phyloP scores from a whole-genome alignment of 53 echinoderm and acorn worm genomes.

The Astropecten irregularis region DNA sequence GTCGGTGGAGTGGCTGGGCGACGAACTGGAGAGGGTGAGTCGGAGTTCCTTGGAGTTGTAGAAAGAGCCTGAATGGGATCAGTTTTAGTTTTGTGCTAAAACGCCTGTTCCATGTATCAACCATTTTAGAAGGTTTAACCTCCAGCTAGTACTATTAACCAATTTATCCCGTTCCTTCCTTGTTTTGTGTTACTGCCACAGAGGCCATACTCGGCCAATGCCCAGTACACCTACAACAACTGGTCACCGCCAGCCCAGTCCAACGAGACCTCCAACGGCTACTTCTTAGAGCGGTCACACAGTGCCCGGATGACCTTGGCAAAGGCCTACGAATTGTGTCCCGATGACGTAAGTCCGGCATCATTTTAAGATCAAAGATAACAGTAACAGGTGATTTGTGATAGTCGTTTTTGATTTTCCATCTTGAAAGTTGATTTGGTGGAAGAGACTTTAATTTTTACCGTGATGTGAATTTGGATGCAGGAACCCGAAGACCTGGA shows the following conservation, averaged over 20 bases:
- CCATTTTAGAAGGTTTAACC: no score
- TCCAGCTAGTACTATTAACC: no score
- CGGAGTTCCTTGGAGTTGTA: no score
- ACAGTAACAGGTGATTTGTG: not conserved
- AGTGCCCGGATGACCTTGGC: conserved; percentile 95
- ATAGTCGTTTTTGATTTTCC: not conserved
- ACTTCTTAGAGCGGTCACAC: conserved; percentile 96
- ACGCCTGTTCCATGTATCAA: no score
- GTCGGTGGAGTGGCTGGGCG: conserved; percentile 98
- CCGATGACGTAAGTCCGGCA: conserved; percentile 89
- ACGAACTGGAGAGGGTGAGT: conserved; percentile 94
- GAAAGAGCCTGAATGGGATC: no score
- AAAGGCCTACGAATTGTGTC: conserved; percentile 96
- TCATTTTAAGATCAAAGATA: conserved; percentile 5
- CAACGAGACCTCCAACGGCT: conserved; percentile 97
- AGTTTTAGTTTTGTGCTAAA: no score
- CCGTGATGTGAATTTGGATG: no score
- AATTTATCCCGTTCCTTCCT: no score
- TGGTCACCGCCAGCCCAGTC: conserved; percentile 99
- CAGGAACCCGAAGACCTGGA: conserved; percentile 97
- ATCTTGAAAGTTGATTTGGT: no score
- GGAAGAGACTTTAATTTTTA: no score
- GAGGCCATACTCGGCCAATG: conserved; percentile 95
- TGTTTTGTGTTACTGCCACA: conserved; percentile 20
- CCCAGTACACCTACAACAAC: conserved; percentile 99